phyloP scores from a whole-genome alignment of 2,888 invertebrate genomes.

The Odontothrips loti region DNA sequence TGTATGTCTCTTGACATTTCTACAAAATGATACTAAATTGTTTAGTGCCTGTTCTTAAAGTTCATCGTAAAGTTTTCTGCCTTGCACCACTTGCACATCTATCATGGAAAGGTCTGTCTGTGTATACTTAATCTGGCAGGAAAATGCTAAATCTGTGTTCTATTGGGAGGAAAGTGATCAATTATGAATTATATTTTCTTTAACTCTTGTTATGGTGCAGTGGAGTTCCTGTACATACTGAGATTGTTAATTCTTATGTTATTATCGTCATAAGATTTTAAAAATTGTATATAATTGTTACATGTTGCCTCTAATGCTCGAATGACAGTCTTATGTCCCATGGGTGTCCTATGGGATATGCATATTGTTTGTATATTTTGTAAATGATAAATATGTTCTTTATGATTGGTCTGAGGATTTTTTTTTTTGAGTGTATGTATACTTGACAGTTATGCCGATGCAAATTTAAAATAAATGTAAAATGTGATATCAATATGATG shows the following conservation, averaged over 20 bases:
- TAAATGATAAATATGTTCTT: neutral
- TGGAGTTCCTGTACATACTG: neutral
- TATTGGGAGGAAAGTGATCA: too few relatives aligned
- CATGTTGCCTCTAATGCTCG: too few relatives aligned
- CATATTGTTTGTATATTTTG: too few relatives aligned
- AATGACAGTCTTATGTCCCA: too few relatives aligned
- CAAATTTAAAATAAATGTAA: conserved; percentile 4
- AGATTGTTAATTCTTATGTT: conserved; percentile 6
- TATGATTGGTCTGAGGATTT: neutral
- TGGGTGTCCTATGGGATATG: too few relatives aligned
- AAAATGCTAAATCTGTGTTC: too few relatives aligned
- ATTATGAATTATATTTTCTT: too few relatives aligned
- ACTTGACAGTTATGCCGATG: conserved; percentile 2
- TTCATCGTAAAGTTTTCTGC: neutral
- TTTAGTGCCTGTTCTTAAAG: neutral
- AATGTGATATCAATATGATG: neutral
- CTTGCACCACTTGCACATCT: too few relatives aligned
- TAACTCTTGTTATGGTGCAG: neutral
- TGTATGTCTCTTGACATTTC: too few relatives aligned
- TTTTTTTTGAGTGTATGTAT: neutral
- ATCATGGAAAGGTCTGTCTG: too few relatives aligned
- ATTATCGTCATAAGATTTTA: neutral
- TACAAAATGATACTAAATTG: neutral
- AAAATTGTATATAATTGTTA: too few relatives aligned
- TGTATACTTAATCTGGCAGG: too few relatives aligned